Percentiles rank a stretch among this genome's conserved stretches.
Evolutionary conservation across 2,797 vertebrate species (phyloP).

Genomic region (Liparis tanakae): DNA sequence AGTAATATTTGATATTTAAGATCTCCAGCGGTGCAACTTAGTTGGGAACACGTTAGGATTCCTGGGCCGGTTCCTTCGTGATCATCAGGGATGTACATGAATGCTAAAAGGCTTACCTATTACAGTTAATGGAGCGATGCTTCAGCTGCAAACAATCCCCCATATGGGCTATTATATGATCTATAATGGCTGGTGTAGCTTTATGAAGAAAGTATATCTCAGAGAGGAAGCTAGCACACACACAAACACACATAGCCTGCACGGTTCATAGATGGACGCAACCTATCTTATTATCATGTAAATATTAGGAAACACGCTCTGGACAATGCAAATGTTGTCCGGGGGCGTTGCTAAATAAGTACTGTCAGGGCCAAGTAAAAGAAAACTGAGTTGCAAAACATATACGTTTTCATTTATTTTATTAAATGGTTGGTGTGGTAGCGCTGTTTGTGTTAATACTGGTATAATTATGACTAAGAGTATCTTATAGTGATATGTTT

Average conservation of each 20-base stretch:
- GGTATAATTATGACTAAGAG: not conserved
- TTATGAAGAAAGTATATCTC: not conserved
- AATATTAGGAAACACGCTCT: not conserved
- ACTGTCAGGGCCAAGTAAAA: not conserved
- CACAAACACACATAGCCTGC: not conserved
- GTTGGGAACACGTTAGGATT: not conserved
- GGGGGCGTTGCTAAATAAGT: not conserved
- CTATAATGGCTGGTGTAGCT: not conserved
- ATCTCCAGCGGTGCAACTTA: not conserved
- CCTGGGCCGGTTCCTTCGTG: no score
- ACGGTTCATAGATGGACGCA: not conserved
- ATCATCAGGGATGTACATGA: not conserved
- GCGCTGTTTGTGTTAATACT: not conserved
- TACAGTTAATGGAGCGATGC: not conserved
- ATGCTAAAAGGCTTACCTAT: not conserved
- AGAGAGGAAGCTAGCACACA: not conserved
- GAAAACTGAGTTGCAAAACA: not conserved
- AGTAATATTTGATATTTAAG: not conserved
- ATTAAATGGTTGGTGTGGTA: no score
- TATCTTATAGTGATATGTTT: not conserved
- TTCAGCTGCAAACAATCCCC: not conserved
- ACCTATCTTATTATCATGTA: no score
- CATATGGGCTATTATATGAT: not conserved
- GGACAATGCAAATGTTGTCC: not conserved
- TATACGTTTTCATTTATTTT: not conserved